Base-by-base conservation (phyloP, 2,113 vertebrate species). In the Silurus meridionalis region DNA sequence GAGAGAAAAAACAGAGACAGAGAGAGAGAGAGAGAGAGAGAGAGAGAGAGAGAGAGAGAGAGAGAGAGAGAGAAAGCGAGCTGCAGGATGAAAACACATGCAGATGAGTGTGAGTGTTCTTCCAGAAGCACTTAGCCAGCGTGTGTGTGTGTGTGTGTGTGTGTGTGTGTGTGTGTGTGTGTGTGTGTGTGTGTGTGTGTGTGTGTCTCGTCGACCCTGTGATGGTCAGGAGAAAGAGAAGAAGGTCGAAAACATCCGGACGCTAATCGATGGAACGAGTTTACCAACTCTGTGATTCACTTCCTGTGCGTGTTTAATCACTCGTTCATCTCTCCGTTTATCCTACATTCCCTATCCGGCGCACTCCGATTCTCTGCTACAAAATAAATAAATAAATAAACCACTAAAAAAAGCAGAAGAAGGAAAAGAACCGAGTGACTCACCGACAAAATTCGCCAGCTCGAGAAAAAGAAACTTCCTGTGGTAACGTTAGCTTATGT, bases 71-170 rank as follows among this genome's bases (percentile, higher is more conserved):
- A 15, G 23, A 15, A 9, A 55, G 21, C 23, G 66, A 77, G 83
- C 52, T 71, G 21, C n/a, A 19, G 79, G 37, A 63, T 63, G 64
- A 61, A 63, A 83, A 83, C 37, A 19, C 53, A 46, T 25, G 6
- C 23, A 77, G 74, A 77, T 52, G 50, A 77, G 84, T 46, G 46
- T 23, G 64, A 58, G 64, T n/a, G 78, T 50, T 57, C 66, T 63
- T 82, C 85, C 78, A 80, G 78, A 81, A 81, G 85, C 85, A 86
- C 85, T 86, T 74, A 82, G 85, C 8, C 23, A 25, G 37, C 8
- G 67, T 52, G n/a, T 69, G 85, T 60, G 77, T n/a, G 77, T 58
- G 25, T 71, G 74, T 77, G 74, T 77, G 75, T 79, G 75, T 78
- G 75, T 78, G 75, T 55, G 66, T 69, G 66, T 69, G 25, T 28